Base-by-base conservation (phyloP, 2,113 vertebrate genomes). In the Dunckerocampus dactyliophorus region DNA sequence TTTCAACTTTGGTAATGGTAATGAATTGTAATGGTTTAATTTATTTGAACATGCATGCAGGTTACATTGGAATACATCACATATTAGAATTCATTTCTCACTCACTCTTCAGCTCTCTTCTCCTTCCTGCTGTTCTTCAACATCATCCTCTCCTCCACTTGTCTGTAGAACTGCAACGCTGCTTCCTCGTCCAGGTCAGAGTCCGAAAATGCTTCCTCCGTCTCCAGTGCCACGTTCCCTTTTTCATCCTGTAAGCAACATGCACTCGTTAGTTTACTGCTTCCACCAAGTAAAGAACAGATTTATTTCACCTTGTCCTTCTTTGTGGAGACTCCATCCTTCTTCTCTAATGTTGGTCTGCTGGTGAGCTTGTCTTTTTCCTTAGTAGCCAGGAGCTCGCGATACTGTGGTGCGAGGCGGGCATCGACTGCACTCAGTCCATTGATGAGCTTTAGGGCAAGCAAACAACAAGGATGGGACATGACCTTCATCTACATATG, bases 371-470 rank as follows among this genome's bases (percentile, higher is more conserved):
- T 43, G 2, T 50, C 61, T 11, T 8, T 59, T 42, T 74, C 73
- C 13, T 74, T 70, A 58, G 69, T 84, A 45, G 78, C 68, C 0
- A 98, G 87, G 0, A 98, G 89, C 69, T 68, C 19, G 0, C 82
- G 90, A 66, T 95, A 85, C 73, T 97, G 90, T 0, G 92, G 82
- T 9, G 91, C 86, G 2, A 98, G 73, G 39, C 73, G 92, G 14
- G 92, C 84, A 69, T 98, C 96, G 49, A 97, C 85, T 13, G 70
- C 22, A 0, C 82, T 76, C 0, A 99, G 82, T 37, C 94, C 83
- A 59, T 98, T 89, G 60, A 89, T 88, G 65, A 89, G 85, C 88
- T 89, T 67, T 31, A 53, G 50, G n/a, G 31, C 4, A 63, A 3
- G 42, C 16, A 63, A 22, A 59, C 6, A 31, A 59, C 6, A 31